Evolutionary conservation across 2,113 vertebrate species (phyloP), one percentile per base, ranked within the genome.

Genomic region (Ageneiosus marmoratus): DNA sequence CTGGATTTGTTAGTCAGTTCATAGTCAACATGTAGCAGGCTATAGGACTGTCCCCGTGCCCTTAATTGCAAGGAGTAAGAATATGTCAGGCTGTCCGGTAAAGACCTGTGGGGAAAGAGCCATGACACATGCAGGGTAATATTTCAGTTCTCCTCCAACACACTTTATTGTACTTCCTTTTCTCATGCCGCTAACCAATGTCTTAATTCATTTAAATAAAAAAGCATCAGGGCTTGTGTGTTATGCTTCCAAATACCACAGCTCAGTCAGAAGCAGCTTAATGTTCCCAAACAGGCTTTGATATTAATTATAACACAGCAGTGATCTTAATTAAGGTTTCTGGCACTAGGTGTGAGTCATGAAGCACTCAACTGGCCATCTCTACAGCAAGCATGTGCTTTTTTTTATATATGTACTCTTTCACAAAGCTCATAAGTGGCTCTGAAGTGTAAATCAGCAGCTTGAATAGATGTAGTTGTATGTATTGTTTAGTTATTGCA

Each of bases 271-370:
- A 56, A 72, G 63, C 82, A 58, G 50, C 55, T 87, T 82, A 84
- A 87, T 70, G 75, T 70, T 70, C 29, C 53, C 37, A 50, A 50
- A 58, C 74, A 34, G 81, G 74, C 75, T 79, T 80, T 87, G 74
- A 86, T 84, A 77, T 83, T 87, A 84, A 89, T 89, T 79, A 81
- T 80, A 90, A 87, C n/a, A 37, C 80, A 62, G 84, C 86, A 85
- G 76, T 87, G 27, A 82, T 87, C 86, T 88, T 76, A 89, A 85
- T 77, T 89, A 67, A 11, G 60, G 79, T 50, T 89, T 89, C 88
- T 83, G 87, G 90, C 84, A 91, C 90, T 86, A 65, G 78, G 12
- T 44, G 37, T 91, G 90, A 92, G 82, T 92, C 89, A 91, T 65
- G 9, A 84, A 60, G 83, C 46, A 83, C 55, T 84, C 62, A 77